These are phyloP conservation scores for Eremophila alpestris DNA, from an alignment of 2,797 vertebrate genomes.

Conservation along the genomic window DNA sequence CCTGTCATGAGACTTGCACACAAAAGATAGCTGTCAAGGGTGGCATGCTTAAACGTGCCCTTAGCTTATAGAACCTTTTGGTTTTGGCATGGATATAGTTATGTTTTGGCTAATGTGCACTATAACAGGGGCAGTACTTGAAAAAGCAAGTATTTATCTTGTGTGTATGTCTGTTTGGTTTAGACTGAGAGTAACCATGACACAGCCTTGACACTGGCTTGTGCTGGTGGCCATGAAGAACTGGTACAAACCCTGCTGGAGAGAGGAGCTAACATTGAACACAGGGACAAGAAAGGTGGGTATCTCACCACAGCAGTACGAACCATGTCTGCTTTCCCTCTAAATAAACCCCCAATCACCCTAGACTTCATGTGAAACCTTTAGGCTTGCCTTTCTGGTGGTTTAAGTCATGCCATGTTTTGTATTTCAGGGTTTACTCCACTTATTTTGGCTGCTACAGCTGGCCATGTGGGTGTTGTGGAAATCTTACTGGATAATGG, in stretches of 20 bases:
- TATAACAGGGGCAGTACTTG: background rate
- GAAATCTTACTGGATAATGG: constrained; percentile 83
- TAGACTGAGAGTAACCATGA: constrained; percentile 86
- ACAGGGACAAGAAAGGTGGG: constrained; percentile 83
- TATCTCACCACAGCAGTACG: accelerated
- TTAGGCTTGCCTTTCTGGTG: background rate
- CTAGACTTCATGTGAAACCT: background rate
- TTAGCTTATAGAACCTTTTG: background rate
- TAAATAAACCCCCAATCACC: accelerated
- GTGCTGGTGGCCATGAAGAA: constrained; percentile 84
- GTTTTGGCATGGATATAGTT: background rate
- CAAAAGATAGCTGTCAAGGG: too few species aligned
- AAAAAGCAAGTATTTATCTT: background rate
- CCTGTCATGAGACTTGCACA: background rate
- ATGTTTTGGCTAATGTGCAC: background rate
- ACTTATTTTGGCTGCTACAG: constrained; percentile 83
- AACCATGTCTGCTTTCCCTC: too few species aligned
- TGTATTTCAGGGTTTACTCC: constrained; percentile 81
- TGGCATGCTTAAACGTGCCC: accelerated
- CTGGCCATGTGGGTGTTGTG: constrained; percentile 83
- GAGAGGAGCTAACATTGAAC: constrained; percentile 83
- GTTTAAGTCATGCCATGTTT: background rate
- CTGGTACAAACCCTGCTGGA: constrained; percentile 82
- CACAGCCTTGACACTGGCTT: constrained; percentile 81
- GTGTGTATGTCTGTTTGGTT: background rate